Evolutionary conservation across 92 coral and sea anemone genomes (phyloP).

Genomic region (Umimayanthus kanabou): DNA sequence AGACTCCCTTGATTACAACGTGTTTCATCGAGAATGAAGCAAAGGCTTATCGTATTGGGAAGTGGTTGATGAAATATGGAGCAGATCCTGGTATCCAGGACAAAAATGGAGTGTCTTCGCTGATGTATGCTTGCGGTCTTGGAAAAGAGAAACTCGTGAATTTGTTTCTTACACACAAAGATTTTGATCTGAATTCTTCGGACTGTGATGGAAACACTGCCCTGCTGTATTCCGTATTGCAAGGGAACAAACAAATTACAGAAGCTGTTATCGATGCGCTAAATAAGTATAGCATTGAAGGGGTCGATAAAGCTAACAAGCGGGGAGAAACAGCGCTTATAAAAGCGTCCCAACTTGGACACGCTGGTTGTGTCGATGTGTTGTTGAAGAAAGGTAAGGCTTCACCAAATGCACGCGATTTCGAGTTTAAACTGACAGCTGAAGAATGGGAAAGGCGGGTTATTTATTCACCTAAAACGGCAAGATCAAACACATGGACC

Average conservation of each 20-base stretch:
- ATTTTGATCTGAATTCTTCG: constrained; percentile 54
- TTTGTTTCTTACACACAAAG: constrained; percentile 48
- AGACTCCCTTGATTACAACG: constrained; percentile 59
- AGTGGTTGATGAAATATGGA: constrained; percentile 60
- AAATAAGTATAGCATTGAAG: constrained; percentile 49
- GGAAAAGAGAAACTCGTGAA: constrained; percentile 59
- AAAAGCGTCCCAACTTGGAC: constrained; percentile 64
- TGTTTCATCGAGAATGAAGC: constrained; percentile 65
- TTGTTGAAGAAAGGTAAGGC: constrained; percentile 63
- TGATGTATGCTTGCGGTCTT: constrained; percentile 72
- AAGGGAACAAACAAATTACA: constrained; percentile 56
- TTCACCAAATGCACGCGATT: constrained; percentile 73
- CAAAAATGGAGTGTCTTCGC: constrained; percentile 54
- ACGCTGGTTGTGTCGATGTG: constrained; percentile 38
- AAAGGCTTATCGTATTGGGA: constrained; percentile 55
- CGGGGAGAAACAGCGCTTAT: constrained; percentile 76
- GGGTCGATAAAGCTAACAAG: constrained; percentile 64
- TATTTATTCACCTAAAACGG: not conserved
- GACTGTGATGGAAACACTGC: constrained; percentile 71
- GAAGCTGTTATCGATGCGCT: constrained; percentile 63
- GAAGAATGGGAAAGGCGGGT: constrained; percentile 52
- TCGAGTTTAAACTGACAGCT: constrained; percentile 60
- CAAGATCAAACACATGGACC: not conserved
- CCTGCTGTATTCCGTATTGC: constrained; percentile 52
- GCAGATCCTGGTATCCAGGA: constrained; percentile 60